Evolutionary conservation across 2,113 vertebrate genomes (phyloP).

Genomic region (Oceanites oceanicus): DNA sequence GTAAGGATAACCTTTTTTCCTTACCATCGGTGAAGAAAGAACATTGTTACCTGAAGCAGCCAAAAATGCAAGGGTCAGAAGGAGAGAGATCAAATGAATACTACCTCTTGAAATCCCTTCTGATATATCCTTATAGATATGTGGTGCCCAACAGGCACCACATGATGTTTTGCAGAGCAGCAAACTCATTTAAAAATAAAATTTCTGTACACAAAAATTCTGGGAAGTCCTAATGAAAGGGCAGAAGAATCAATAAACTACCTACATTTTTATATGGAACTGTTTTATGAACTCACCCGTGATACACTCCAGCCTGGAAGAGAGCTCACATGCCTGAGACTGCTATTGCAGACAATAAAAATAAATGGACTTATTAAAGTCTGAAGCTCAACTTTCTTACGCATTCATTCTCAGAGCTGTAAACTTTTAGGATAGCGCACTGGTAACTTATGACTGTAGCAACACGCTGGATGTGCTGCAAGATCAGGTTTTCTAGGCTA

Average conservation of each 20-base stretch:
- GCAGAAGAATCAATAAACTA: conserved; percentile 4
- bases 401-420: neutral
- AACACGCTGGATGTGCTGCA: neutral
- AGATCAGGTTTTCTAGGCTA: neutral
- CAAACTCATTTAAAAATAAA: neutral
- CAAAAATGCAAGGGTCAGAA: too few species aligned
- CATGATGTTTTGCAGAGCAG: neutral
- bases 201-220: neutral
- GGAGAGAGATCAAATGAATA: neutral
- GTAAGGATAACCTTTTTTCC: neutral
- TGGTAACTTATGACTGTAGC: neutral
- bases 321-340: neutral
- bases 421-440: neutral
- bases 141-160: neutral
- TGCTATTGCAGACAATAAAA: neutral
- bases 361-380: conserved; percentile 19
- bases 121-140: accelerated
- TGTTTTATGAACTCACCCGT: neutral
- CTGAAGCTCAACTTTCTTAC: neutral
- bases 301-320: neutral
- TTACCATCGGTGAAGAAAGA: neutral
- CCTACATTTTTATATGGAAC: neutral
- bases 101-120: neutral
- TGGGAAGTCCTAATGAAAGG: neutral
- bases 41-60: accelerated